Conservation (phyloP, 2,888 invertebrate species). For the Phyllotreta striolata region DNA sequence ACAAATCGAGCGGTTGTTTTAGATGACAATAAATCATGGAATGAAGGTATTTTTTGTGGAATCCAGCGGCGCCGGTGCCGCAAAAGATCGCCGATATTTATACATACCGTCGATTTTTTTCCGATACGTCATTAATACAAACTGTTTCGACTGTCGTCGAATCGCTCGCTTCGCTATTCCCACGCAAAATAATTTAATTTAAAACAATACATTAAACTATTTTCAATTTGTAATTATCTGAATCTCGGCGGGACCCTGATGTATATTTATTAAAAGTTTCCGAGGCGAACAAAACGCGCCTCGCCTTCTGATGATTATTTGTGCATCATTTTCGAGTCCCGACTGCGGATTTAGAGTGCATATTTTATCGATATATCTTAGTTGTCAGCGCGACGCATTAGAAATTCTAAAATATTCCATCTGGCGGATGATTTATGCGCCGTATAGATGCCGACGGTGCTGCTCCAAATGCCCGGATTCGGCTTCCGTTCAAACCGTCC, state of each 20-base stretch:
- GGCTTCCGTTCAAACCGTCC: slow-evolving; percentile 37
- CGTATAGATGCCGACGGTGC: slow-evolving; percentile 43
- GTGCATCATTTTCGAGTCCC: slow-evolving; percentile 51
- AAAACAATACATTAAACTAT: slow-evolving; percentile 47
- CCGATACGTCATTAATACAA: slow-evolving; percentile 36
- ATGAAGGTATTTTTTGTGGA: slow-evolving; percentile 15
- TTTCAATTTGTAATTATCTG: slow-evolving; percentile 52
- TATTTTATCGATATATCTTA: slow-evolving; percentile 62
- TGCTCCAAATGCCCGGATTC: slow-evolving; percentile 36
- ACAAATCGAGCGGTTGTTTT: slow-evolving; percentile 9
- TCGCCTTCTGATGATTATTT: slow-evolving; percentile 51
- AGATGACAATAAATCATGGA: slow-evolving; percentile 20
- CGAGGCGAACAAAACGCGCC: slow-evolving; percentile 42
- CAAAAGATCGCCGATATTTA: slow-evolving; percentile 21
- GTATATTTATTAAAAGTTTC: slow-evolving; percentile 42
- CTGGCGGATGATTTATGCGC: slow-evolving; percentile 61
- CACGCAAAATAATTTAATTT: slow-evolving; percentile 45
- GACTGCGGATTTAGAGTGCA: slow-evolving; percentile 57
- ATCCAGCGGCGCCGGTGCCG: slow-evolving; percentile 26
- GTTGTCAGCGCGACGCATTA: slow-evolving; percentile 61
- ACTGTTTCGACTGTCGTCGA: slow-evolving; percentile 32
- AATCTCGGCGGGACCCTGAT: slow-evolving; percentile 37
- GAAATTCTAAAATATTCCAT: slow-evolving; percentile 63
- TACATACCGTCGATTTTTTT: slow-evolving; percentile 31
- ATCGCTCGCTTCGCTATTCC: slow-evolving; percentile 45